Conservation (phyloP, 2,113 vertebrate species). For the Eubucco bourcierii region DNA sequence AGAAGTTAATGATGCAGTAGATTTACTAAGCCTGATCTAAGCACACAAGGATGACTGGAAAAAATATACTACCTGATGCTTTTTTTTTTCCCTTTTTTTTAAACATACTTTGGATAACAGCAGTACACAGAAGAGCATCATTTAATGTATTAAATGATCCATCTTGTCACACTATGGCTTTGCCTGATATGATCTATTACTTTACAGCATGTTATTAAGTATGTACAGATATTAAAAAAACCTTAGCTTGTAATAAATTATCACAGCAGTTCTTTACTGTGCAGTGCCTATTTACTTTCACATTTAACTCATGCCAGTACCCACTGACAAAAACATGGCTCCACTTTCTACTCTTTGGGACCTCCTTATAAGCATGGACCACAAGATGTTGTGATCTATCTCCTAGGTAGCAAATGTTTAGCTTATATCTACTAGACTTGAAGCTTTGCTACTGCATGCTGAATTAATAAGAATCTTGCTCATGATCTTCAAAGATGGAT, state of each 20-base stretch:
- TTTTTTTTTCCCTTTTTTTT: slow-evolving; percentile 3
- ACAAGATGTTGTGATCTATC: neutral
- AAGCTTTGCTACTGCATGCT: neutral
- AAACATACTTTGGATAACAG: slow-evolving; percentile 46
- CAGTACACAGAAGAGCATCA: slow-evolving; percentile 19
- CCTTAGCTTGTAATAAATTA: slow-evolving; percentile 39
- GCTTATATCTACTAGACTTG: neutral
- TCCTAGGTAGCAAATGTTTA: neutral
- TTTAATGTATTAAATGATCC: slow-evolving; percentile 63
- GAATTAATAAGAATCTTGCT: neutral
- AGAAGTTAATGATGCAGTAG: slow-evolving; percentile 42
- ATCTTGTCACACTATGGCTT: slow-evolving; percentile 42
- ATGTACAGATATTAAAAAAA: neutral
- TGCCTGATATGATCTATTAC: slow-evolving; percentile 54
- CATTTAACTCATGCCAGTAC: neutral
- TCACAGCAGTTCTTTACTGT: slow-evolving; percentile 5
- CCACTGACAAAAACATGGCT: neutral
- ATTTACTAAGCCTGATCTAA: slow-evolving; percentile 18
- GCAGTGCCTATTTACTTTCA: neutral
- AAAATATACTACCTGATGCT: neutral
- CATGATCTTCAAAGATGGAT: neutral
- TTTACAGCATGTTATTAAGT: slow-evolving; percentile 14
- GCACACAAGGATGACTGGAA: neutral
- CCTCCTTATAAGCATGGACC: neutral
- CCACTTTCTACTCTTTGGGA: neutral